These are phyloP conservation scores for Catharus minimus DNA, from an alignment of 2,113 vertebrate genomes.

Conservation along the genomic window DNA sequence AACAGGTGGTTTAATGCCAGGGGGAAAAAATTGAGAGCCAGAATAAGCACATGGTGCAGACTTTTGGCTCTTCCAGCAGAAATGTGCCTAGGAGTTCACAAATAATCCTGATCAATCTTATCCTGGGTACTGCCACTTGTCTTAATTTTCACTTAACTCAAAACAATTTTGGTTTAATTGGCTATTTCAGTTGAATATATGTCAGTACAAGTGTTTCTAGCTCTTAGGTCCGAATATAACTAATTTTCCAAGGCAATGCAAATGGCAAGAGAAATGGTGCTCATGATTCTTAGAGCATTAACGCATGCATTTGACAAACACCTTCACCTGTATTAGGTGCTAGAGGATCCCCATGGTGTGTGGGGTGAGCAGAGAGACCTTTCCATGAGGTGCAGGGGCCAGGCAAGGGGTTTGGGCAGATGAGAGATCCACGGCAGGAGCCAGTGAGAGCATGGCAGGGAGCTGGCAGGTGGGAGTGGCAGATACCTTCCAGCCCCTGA, in stretches of 20 bases:
- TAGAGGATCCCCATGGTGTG: fast-evolving
- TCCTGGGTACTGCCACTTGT: neutral
- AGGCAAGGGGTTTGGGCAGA: neutral
- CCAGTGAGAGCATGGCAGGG: fast-evolving
- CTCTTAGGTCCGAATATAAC: neutral
- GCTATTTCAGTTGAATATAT: slow-evolving; percentile 2
- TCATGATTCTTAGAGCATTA: neutral
- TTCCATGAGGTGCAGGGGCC: neutral
- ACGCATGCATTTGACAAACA: neutral
- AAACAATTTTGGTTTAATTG: slow-evolving; percentile 19
- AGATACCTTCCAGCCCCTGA: neutral
- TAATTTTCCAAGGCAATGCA: neutral
- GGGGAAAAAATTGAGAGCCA: neutral
- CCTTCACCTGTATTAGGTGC: neutral
- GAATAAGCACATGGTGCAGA: neutral
- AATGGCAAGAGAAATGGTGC: neutral
- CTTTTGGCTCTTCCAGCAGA: slow-evolving; percentile 14
- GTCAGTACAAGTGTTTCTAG: neutral
- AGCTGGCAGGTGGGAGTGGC: fast-evolving
- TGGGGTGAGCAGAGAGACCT: neutral
- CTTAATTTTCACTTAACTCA: slow-evolving; percentile 26
- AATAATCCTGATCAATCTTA: slow-evolving; percentile 12
- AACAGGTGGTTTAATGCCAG: slow-evolving; percentile 53
- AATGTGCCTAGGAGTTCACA: neutral
- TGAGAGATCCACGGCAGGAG: neutral